These are phyloP conservation scores for Cepphus grylle DNA, from an alignment of 2,113 vertebrate species.

Conservation along the genomic window DNA sequence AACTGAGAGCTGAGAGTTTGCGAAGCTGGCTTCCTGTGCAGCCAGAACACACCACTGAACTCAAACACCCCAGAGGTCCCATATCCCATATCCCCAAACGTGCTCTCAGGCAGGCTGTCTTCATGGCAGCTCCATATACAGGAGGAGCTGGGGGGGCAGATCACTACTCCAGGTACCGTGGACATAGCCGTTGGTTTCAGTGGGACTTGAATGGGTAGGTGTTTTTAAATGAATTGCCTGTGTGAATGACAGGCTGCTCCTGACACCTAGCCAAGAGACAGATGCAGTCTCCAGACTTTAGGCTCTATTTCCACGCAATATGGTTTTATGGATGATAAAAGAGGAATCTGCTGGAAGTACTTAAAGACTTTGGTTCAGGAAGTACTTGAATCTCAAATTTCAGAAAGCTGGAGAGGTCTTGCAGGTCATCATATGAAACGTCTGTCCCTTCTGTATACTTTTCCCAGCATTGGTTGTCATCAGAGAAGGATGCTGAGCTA, in stretches of 20 bases:
- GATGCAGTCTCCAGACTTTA: background rate
- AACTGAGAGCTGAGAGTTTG: background rate
- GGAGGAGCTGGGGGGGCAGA: background rate
- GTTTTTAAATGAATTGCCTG: background rate
- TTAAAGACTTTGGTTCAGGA: background rate
- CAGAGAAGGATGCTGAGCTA: background rate
- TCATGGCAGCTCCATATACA: background rate
- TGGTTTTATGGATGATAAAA: background rate
- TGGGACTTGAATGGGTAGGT: background rate
- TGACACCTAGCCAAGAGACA: background rate
- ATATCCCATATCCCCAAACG: background rate
- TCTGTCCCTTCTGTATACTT: background rate
- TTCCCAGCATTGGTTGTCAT: background rate
- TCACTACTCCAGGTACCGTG: accelerated
- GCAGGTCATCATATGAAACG: background rate
- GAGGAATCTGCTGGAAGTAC: background rate
- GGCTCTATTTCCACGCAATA: background rate
- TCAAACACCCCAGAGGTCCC: background rate
- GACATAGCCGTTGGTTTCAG: background rate
- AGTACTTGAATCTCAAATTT: background rate
- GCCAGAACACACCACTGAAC: background rate
- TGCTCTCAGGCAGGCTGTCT: background rate
- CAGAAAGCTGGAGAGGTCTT: background rate
- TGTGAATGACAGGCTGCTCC: background rate
- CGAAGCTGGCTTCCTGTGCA: background rate